phyloP scores from a whole-genome alignment of 2,113 vertebrate species.

The Clarias gariepinus region DNA sequence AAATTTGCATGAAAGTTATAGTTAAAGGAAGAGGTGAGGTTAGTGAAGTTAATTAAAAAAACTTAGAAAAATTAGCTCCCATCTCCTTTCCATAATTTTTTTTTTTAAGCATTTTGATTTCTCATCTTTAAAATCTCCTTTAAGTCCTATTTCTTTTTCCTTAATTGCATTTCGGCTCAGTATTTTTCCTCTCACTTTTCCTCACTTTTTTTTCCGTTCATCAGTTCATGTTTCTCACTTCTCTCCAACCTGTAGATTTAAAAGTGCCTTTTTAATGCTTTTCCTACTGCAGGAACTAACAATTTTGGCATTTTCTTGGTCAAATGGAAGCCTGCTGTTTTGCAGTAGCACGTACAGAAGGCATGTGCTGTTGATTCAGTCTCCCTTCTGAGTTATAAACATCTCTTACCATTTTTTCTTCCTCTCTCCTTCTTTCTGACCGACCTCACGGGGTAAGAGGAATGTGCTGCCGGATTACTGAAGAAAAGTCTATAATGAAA shows the following conservation, averaged over 20 bases:
- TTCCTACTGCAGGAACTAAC: neutral
- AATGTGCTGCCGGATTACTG: neutral
- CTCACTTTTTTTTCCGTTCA: neutral
- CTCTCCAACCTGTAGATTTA: neutral
- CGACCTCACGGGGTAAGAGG: neutral
- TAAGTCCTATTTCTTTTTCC: neutral
- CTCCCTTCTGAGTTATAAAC: neutral
- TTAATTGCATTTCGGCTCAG: too few species aligned
- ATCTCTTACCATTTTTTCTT: neutral
- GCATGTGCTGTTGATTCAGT: neutral
- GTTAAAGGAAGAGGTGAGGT: neutral
- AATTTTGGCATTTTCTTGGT: neutral
- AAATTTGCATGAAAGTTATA: neutral
- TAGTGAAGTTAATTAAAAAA: neutral
- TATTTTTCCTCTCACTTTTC: too few species aligned
- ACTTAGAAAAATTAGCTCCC: neutral
- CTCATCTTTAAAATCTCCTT: neutral
- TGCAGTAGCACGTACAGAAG: neutral
- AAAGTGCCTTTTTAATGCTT: neutral
- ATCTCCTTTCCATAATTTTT: neutral
- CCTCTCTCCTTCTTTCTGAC: neutral
- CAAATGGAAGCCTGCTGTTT: neutral
- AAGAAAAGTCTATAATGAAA: constrained; percentile 17
- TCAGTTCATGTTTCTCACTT: neutral
- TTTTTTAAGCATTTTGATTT: neutral